These are phyloP conservation scores for Sebastes paucispinis DNA, from an alignment of 2,797 vertebrate genomes.

Conservation along the genomic window DNA sequence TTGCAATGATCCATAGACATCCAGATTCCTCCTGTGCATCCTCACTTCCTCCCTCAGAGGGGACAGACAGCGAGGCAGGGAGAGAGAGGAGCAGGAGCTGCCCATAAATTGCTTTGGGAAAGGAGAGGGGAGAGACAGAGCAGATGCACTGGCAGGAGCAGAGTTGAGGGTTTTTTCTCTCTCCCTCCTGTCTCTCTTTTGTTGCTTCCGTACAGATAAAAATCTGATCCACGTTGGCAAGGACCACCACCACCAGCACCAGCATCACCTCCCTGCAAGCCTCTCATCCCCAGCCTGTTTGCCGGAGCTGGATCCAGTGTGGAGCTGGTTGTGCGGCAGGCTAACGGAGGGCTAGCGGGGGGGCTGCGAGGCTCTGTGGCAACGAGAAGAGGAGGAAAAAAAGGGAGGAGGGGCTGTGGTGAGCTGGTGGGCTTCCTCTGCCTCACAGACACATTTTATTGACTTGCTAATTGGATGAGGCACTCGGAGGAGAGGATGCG, in stretches of 20 bases:
- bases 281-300: slow-evolving; percentile 32
- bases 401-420: slow-evolving; percentile 75
- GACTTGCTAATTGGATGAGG: slow-evolving; percentile 86
- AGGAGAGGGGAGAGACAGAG: slow-evolving; percentile 44
- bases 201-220: slow-evolving; percentile 61
- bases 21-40: slow-evolving; percentile 31
- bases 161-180: slow-evolving; percentile 27
- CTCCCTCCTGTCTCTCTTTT: slow-evolving; percentile 54
- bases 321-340: slow-evolving; percentile 60
- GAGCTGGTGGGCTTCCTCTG: slow-evolving; percentile 77
- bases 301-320: slow-evolving; percentile 49
- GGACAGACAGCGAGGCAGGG: slow-evolving; percentile 39
- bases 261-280: slow-evolving; percentile 38
- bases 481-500: slow-evolving; percentile 80
- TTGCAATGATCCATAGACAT: slow-evolving; percentile 10
- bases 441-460: slow-evolving; percentile 83
- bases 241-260: slow-evolving; percentile 33
- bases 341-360: slow-evolving; percentile 50
- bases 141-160: slow-evolving; percentile 65
- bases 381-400: slow-evolving; percentile 49
- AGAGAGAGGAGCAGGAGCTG: slow-evolving; percentile 43
- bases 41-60: slow-evolving; percentile 34
- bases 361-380: slow-evolving; percentile 65
- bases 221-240: slow-evolving; percentile 49
- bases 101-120: slow-evolving; percentile 54